Base-by-base conservation (phyloP, 2,797 vertebrate species). In the Balearica regulorum region DNA sequence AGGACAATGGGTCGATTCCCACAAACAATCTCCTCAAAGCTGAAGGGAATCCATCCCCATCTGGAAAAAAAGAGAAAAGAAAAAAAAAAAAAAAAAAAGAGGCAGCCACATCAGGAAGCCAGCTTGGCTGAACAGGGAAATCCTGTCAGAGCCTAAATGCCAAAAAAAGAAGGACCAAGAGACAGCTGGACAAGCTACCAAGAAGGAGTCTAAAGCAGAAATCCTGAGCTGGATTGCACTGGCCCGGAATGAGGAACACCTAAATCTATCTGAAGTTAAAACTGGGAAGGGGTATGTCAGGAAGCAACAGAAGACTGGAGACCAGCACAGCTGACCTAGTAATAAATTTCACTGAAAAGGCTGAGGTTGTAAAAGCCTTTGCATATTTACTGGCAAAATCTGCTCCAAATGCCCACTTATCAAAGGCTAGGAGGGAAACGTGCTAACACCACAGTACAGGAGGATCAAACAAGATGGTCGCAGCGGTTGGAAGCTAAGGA, bases 401-500 rank as follows among this genome's bases (percentile, higher is more conserved):
- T 64, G 35, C 13, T 57, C 11, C 26, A 60, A 43, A 28, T 41
- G 20, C 20, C 21, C 24, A 7, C 4, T 48, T 48, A 9, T 11
- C 16, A 66, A 55, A 49, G 48, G n/a, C 8, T 6, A 64, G 28
- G 16, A 79, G 15, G 10, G 18, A 60, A 71, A 55, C 1, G 1
- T 39, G 29, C 29, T 22, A 71, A n/a, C 5, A 61, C 1, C 18
- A 31, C 37, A 26, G 18, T 5, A 54, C 13, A 73, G 46, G n/a
- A 75, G 21, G 16, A 61, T 18, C 13, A 82, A n/a, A 33, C 7
- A 60, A 71, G 39, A 33, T 4, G 4, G 57, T 18, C 53, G 16
- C 17, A 92, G 53, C 51, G 58, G 57, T 0, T 49, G 39, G 66
- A 3, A 0, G 48, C 48, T 7, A 49, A 2, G 1, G 37, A 37